Percentiles rank a stretch among this genome's conserved stretches.
Conservation (phyloP, 2,888 invertebrate genomes). For the Lacanobia wlatinum region DNA sequence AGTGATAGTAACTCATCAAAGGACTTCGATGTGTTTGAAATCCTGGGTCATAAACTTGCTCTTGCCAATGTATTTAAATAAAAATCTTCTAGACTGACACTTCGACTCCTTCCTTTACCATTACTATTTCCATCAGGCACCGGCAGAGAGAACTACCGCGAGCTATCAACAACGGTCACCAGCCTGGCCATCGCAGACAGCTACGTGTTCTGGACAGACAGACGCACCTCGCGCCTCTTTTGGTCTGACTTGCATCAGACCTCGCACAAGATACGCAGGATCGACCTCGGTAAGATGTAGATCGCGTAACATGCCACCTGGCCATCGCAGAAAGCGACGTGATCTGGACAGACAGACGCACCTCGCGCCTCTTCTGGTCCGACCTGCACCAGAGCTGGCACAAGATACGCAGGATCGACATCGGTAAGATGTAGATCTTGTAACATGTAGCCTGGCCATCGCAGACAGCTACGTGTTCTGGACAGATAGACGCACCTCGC, state of each 20-base stretch:
- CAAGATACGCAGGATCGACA: slow-evolving; percentile 77
- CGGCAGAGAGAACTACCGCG: slow-evolving; percentile 83
- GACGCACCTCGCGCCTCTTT: slow-evolving; percentile 89
- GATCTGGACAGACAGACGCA: slow-evolving; percentile 93
- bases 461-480: slow-evolving; percentile 92
- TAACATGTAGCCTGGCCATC: too few relatives aligned
- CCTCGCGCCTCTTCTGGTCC: slow-evolving; percentile 91
- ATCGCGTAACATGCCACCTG: slow-evolving; percentile 74
- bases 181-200: slow-evolving; percentile 91
- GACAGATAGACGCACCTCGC: slow-evolving; percentile 90
- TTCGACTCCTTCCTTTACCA: too few relatives aligned
- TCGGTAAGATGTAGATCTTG: slow-evolving; percentile 67
- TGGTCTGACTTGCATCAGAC: slow-evolving; percentile 86
- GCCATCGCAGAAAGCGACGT: slow-evolving; percentile 91
- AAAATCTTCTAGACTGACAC: not conserved
- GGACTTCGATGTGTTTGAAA: too few relatives aligned
- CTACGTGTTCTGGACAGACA: slow-evolving; percentile 93
- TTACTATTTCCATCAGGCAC: slow-evolving; percentile 79
- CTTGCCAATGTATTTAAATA: too few relatives aligned
- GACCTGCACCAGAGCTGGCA: slow-evolving; percentile 77
- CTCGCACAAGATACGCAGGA: slow-evolving; percentile 75
- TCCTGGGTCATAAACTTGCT: too few relatives aligned
- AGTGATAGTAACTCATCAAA: too few relatives aligned
- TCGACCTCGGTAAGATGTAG: slow-evolving; percentile 74
- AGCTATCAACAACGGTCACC: slow-evolving; percentile 87